These are phyloP conservation scores for Tachina grossa DNA, from an alignment of 2,888 invertebrate genomes.

Conservation along the genomic window DNA sequence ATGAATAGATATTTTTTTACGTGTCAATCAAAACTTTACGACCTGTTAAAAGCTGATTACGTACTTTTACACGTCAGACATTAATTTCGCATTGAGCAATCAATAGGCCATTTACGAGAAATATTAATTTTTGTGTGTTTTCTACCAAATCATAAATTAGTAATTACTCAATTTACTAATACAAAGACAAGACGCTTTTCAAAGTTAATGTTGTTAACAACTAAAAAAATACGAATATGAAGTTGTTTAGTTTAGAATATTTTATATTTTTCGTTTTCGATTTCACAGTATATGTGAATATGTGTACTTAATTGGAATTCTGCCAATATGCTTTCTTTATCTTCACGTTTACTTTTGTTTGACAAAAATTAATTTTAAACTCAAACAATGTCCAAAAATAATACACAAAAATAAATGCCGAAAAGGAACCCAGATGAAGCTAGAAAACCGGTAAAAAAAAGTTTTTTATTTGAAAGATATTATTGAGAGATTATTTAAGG, in stretches of 20 bases:
- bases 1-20: background rate
- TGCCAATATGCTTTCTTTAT: constrained; percentile 50
- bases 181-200: background rate
- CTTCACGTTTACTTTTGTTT: constrained; percentile 45
- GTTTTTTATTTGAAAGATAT: background rate
- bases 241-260: background rate
- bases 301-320: constrained; percentile 53
- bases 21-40: background rate
- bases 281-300: constrained; percentile 1
- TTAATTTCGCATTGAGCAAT: constrained; percentile 5
- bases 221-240: background rate
- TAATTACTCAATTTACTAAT: constrained; percentile 7
- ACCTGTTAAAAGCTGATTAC: background rate
- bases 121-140: background rate
- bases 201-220: background rate
- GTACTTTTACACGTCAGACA: constrained; percentile 6
- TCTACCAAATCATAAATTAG: constrained; percentile 1
- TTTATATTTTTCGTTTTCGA: constrained; percentile 2
- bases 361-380: constrained; percentile 36
- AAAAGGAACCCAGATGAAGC: background rate
- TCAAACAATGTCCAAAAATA: constrained; percentile 22
- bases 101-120: constrained; percentile 8
- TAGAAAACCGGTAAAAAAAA: background rate
- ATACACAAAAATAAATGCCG: background rate
- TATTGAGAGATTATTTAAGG: background rate